phyloP scores from a whole-genome alignment of 2,797 vertebrate species.

The Acanthopagrus latus region DNA sequence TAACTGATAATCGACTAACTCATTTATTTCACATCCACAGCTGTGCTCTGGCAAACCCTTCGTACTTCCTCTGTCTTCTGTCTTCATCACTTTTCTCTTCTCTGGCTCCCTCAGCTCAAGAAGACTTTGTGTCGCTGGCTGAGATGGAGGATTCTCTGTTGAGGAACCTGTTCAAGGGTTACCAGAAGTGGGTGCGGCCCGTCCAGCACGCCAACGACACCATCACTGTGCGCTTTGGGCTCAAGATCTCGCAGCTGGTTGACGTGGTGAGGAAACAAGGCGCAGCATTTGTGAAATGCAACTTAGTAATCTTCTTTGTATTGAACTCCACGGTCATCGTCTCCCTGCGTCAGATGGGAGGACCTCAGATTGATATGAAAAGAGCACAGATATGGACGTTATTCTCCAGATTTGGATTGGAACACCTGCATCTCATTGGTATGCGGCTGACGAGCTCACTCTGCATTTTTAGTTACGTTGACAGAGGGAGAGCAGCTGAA shows the following conservation, averaged over 20 bases:
- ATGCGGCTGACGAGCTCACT: neutral
- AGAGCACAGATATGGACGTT: neutral
- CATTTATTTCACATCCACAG: too few species aligned
- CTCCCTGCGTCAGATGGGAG: neutral
- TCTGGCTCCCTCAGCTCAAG: conserved; percentile 72
- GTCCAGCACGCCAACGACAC: conserved; percentile 92
- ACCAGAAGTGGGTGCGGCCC: conserved; percentile 97
- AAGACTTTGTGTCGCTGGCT: conserved; percentile 86
- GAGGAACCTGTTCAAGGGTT: conserved; percentile 91
- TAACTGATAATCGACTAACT: neutral
- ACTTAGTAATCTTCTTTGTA: neutral
- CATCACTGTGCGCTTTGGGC: conserved; percentile 93
- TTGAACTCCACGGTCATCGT: neutral
- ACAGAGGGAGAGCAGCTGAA: neutral
- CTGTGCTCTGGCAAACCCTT: too few species aligned
- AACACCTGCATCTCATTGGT: neutral
- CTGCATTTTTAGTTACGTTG: conserved; percentile 1
- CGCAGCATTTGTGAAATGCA: neutral
- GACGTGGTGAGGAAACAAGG: conserved; percentile 91
- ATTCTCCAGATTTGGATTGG: neutral
- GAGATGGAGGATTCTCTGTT: conserved; percentile 91
- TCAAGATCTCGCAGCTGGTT: conserved; percentile 97
- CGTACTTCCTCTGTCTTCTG: neutral
- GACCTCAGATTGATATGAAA: neutral
- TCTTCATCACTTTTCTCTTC: neutral